phyloP scores from a whole-genome alignment of 2,888 invertebrate species.

The Tachystola acroxantha region DNA sequence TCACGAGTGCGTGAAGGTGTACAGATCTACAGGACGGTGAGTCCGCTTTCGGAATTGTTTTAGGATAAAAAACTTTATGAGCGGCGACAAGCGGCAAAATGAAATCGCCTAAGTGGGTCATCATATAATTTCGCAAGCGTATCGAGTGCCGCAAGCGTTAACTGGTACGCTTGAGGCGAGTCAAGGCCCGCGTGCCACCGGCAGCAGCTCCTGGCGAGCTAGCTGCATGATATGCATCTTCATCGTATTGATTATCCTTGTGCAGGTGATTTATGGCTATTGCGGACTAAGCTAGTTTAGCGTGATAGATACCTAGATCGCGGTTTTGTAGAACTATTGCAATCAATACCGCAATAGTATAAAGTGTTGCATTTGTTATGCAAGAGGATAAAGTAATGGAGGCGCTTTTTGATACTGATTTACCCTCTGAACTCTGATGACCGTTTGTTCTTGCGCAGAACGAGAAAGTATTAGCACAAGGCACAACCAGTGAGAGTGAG shows the following conservation, averaged over 20 bases:
- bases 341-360: no score
- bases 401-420: no score
- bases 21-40: conserved; percentile 12
- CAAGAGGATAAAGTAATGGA: no score
- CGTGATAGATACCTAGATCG: neutral
- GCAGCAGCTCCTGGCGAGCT: conserved; percentile 41
- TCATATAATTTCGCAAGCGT: conserved; percentile 75
- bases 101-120: conserved; percentile 73
- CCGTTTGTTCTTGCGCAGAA: no score
- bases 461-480: no score
- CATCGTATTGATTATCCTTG: conserved; percentile 15
- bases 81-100: conserved; percentile 58
- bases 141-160: conserved; percentile 72
- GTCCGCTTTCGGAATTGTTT: conserved; percentile 43
- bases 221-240: conserved; percentile 18
- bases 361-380: no score
- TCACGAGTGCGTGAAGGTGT: conserved; percentile 28
- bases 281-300: neutral
- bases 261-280: conserved; percentile 3
- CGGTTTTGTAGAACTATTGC: neutral
- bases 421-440: no score
- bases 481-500: no score
- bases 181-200: conserved; percentile 57
- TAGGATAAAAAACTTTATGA: conserved; percentile 58
- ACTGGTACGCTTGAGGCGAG: conserved; percentile 66